Conservation (phyloP, 1,140 invertebrate species). For the Diorhabda elongata region DNA sequence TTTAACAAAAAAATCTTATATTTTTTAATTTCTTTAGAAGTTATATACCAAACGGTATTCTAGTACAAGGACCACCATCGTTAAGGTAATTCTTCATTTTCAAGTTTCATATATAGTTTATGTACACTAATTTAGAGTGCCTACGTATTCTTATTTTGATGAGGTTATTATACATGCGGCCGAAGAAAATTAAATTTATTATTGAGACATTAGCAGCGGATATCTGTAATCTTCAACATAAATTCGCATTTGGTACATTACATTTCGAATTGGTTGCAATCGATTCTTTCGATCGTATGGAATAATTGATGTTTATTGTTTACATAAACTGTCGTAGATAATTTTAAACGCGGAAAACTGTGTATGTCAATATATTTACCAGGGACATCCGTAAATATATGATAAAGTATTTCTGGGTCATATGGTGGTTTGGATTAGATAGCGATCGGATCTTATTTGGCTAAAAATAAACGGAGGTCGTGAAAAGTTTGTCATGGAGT, state of each 20-base stretch:
- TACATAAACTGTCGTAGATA: too few species aligned
- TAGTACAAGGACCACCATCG: neutral
- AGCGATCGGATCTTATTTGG: too few species aligned
- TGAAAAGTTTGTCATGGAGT: too few species aligned
- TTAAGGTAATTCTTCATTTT: neutral
- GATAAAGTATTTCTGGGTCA: too few species aligned
- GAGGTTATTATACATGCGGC: neutral
- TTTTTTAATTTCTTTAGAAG: neutral
- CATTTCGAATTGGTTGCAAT: neutral
- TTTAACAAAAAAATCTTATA: too few species aligned
- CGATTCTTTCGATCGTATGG: too few species aligned
- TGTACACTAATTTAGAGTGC: neutral
- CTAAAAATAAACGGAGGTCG: too few species aligned
- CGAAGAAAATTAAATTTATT: neutral
- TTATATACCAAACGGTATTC: neutral
- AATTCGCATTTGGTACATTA: neutral
- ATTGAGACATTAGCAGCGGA: slow-evolving; percentile 1
- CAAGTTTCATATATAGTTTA: neutral
- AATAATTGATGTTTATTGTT: too few species aligned
- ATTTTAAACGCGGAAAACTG: too few species aligned
- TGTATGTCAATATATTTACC: too few species aligned
- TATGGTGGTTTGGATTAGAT: too few species aligned
- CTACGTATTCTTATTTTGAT: neutral
- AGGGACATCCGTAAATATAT: too few species aligned
- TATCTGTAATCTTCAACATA: neutral